Evolutionary conservation across 1,140 invertebrate genomes (phyloP).

Genomic region (Phthorimaea operculella): DNA sequence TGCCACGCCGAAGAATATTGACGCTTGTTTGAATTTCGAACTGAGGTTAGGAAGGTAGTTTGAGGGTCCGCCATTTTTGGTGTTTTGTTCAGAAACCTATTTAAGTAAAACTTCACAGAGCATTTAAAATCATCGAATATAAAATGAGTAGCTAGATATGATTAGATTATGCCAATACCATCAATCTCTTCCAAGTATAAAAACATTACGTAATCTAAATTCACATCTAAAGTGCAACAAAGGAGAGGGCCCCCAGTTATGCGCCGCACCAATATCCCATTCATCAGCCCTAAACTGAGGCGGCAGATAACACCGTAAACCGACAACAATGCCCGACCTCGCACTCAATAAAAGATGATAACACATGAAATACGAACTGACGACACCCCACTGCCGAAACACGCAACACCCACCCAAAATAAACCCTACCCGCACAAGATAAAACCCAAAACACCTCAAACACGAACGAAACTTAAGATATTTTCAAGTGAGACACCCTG

Average conservation of each 20-base stretch:
- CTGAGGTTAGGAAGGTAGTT: neutral
- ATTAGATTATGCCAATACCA: neutral
- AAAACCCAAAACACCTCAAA: slow-evolving; percentile 17
- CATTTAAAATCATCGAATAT: too few species aligned
- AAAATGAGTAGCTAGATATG: neutral
- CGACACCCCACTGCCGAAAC: slow-evolving; percentile 43
- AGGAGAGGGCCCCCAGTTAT: slow-evolving; percentile 6
- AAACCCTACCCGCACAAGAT: slow-evolving; percentile 14
- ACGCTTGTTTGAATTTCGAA: neutral
- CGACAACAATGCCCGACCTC: slow-evolving; percentile 63
- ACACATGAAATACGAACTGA: slow-evolving; percentile 67
- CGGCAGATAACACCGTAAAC: slow-evolving; percentile 64
- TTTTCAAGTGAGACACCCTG: slow-evolving; percentile 24
- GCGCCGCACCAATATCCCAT: slow-evolving; percentile 52
- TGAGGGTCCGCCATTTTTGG: neutral
- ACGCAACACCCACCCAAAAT: slow-evolving; percentile 12
- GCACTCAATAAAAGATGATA: slow-evolving; percentile 69
- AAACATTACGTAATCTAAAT: slow-evolving; percentile 1
- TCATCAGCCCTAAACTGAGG: slow-evolving; percentile 63
- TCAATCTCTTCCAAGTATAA: slow-evolving; percentile 1
- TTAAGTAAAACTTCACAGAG: neutral
- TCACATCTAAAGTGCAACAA: slow-evolving; percentile 1
- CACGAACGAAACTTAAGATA: slow-evolving; percentile 30
- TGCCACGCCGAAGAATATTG: neutral
- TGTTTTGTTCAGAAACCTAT: neutral